These are phyloP conservation scores for Microplitis mediator DNA, from an alignment of 1,140 invertebrate genomes.

Conservation along the genomic window DNA sequence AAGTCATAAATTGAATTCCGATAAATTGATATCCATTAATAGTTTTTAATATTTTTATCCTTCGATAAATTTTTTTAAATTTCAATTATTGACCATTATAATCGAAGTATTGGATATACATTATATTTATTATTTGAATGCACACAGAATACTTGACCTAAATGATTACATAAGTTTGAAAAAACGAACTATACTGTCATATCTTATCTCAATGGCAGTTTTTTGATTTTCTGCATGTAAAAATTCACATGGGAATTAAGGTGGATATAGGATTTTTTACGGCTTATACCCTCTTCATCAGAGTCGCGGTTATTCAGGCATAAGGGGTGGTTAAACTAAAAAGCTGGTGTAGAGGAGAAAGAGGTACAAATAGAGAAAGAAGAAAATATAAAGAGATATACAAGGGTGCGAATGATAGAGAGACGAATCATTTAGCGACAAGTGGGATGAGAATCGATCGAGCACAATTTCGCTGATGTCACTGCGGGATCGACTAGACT, in stretches of 20 bases:
- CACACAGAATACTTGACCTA: too few species aligned
- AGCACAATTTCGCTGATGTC: constrained; percentile 20
- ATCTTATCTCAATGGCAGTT: not conserved
- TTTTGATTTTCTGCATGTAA: not conserved
- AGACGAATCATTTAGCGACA: constrained; percentile 15
- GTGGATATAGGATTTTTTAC: not conserved
- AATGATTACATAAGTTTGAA: too few species aligned
- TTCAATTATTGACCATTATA: too few species aligned
- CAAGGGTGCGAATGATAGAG: constrained; percentile 12
- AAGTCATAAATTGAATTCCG: too few species aligned
- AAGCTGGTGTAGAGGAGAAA: not conserved
- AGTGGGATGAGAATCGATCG: constrained; percentile 14
- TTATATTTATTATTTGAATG: too few species aligned
- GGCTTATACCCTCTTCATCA: constrained; percentile 8
- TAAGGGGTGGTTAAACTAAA: not conserved
- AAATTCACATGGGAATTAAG: not conserved
- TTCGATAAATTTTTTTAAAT: too few species aligned
- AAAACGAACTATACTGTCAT: not conserved
- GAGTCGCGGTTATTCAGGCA: not conserved
- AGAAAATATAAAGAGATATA: not conserved
- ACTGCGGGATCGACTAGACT: constrained; percentile 13
- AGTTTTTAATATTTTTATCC: too few species aligned
- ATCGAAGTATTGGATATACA: too few species aligned
- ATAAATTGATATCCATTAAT: too few species aligned
- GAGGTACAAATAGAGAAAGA: not conserved